Evolutionary conservation across 2,113 vertebrate species (phyloP).

Genomic region (Entosphenus tridentatus): DNA sequence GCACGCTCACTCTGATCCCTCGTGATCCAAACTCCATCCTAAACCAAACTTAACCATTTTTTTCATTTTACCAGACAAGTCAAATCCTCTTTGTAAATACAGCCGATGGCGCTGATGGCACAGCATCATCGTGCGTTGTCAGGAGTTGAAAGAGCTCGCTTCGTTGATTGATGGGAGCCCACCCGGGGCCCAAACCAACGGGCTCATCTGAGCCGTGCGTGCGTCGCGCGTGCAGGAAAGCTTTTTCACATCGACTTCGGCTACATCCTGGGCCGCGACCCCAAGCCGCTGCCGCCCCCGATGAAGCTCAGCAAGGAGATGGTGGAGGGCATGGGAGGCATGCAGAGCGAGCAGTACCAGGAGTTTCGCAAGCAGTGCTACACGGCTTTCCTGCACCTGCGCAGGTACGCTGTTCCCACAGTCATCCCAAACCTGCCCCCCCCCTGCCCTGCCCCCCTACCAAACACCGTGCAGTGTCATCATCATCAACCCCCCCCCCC

Average conservation of each 20-base stretch:
- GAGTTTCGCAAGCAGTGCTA: conserved; percentile 97
- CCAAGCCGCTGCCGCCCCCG: conserved; percentile 79
- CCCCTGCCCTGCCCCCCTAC: background rate
- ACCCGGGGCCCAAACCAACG: background rate
- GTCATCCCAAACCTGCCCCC: background rate
- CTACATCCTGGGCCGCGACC: conserved; percentile 87
- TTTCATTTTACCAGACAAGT: too few species aligned
- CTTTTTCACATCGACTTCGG: conserved; percentile 98
- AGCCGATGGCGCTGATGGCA: too few species aligned
- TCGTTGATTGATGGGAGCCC: too few species aligned
- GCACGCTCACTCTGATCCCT: too few species aligned
- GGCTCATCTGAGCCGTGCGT: background rate
- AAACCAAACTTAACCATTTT: too few species aligned
- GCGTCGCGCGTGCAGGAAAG: conserved; percentile 28
- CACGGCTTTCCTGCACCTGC: conserved; percentile 80
- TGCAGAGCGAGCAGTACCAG: conserved; percentile 93
- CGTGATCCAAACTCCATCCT: too few species aligned
- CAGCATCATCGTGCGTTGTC: too few species aligned
- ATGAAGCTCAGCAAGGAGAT: conserved; percentile 99
- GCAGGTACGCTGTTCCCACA: conserved; percentile 30
- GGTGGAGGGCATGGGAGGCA: conserved; percentile 98
- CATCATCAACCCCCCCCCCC: too few species aligned
- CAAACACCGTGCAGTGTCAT: too few species aligned
- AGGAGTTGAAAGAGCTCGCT: too few species aligned
- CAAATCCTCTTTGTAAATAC: too few species aligned